Conservation (phyloP, 2,113 vertebrate species). For the Microcebus tavaratra region DNA sequence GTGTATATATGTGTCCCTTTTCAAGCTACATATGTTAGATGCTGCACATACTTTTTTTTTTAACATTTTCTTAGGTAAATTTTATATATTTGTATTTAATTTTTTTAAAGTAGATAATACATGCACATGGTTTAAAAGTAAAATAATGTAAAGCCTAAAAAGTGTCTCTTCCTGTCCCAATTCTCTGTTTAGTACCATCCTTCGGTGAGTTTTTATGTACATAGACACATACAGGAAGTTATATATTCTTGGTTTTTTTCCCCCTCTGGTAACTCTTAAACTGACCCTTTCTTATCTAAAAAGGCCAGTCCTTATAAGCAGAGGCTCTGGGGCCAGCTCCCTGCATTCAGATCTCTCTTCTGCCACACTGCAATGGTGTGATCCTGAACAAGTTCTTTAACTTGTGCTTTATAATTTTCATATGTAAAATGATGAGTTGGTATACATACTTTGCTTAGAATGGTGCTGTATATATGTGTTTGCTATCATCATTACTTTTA, state of each 20-base stretch:
- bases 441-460: neutral
- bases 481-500: neutral
- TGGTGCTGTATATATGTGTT: neutral
- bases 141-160: neutral
- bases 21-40: neutral
- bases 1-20: neutral
- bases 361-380: neutral
- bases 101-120: neutral
- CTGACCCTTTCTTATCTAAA: neutral
- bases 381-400: neutral
- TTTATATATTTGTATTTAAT: neutral
- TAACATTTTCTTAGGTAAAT: slow-evolving; percentile 10
- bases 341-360: neutral
- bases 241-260: neutral
- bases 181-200: neutral
- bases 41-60: neutral
- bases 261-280: neutral
- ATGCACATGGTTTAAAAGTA: neutral
- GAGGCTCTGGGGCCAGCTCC: neutral
- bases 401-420: neutral
- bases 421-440: neutral
- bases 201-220: neutral
- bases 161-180: neutral
- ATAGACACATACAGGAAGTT: neutral
- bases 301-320: neutral